Base-by-base conservation (phyloP, 2,888 invertebrate genomes). In the Penaeus monodon region DNA sequence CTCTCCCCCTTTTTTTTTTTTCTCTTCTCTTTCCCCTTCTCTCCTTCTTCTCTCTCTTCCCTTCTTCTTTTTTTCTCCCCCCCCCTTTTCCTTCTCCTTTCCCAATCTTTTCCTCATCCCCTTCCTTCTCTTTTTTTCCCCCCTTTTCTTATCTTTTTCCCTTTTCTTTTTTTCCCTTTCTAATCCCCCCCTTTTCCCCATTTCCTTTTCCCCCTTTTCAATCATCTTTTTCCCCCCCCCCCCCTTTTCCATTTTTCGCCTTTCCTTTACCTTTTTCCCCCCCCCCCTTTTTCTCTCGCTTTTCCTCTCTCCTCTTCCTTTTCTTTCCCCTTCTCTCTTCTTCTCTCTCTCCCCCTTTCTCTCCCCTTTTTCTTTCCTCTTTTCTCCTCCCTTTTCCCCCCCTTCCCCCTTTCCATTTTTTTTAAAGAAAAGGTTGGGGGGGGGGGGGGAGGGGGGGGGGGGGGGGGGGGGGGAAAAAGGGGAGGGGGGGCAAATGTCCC, bases 311-410 rank as follows among this genome's bases (percentile, higher is more conserved):
- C 27, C 29, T 33, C 29, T 10, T 73, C 73, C 33, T 33, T 73
- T 33, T 73, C 73, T 73, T 33, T 73, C 73, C 29, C 73, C 33
- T 27, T 73, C 29, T 73, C 29, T 73, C 73, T 73, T 33, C 33
- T 33, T 73, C 73, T 73, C 29, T 73, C 29, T 33, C 8, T 33
- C 73, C 27, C n/a, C 8, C 29, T 33, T 8, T 29, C 73, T 33
- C n/a, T 73, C 73, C 27, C 33, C 10, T 33, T 8, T 2, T 73
- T 29, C 29, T 22, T 38, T 22, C 29, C 38, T 33, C 38, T 38
- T 22, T n/a, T 49, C 24, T 49, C 4, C 29, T 38, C 77, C 2
- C 38, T n/a, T 24, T 12, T n/a, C 7, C 49, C 24, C 77, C 27
- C 38, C 49, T 57, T 24, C 49, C 49, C 38, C 49, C 10, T 57